A percentile compares a stretch with the other conserved stretches of the same genome.
Conservation (phyloP, 2,797 vertebrate genomes). For the Euthynnus affinis region DNA sequence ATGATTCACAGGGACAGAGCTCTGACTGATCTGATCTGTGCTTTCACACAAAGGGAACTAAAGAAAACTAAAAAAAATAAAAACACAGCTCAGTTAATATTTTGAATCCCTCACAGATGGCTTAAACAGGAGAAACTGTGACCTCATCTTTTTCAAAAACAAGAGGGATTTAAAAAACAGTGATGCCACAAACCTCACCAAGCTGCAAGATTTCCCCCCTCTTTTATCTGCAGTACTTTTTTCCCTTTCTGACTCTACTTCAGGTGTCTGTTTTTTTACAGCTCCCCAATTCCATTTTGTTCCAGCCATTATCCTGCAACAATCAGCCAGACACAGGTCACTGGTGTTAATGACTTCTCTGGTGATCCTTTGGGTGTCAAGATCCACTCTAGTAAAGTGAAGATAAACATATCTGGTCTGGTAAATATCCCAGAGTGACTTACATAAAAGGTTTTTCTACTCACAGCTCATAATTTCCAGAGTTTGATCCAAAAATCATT, state of each 20-base stretch:
- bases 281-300: slow-evolving; percentile 50
- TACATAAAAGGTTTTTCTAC: slow-evolving; percentile 11
- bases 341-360: slow-evolving; percentile 49
- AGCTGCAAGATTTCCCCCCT: slow-evolving; percentile 6
- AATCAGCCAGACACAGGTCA: slow-evolving; percentile 60
- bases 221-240: slow-evolving; percentile 30
- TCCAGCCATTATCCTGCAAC: slow-evolving; percentile 51
- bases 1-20: slow-evolving; percentile 73
- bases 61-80: slow-evolving; percentile 55
- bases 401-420: slow-evolving; percentile 48
- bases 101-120: slow-evolving; percentile 61
- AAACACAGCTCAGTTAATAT: slow-evolving; percentile 56
- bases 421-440: slow-evolving; percentile 35
- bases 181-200: slow-evolving; percentile 46
- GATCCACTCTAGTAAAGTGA: slow-evolving; percentile 35
- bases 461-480: neutral
- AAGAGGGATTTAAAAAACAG: slow-evolving; percentile 51
- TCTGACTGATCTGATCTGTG: slow-evolving; percentile 73
- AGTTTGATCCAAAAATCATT: slow-evolving; percentile 9
- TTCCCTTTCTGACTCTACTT: slow-evolving; percentile 44
- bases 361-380: slow-evolving; percentile 34
- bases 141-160: slow-evolving; percentile 68
- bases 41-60: slow-evolving; percentile 59
- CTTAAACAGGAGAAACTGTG: slow-evolving; percentile 70
- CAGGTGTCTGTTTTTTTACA: slow-evolving; percentile 42